Percentiles rank a stretch among this genome's conserved stretches.
Evolutionary conservation across 2,113 vertebrate species (phyloP).

Genomic region (Chunga burmeisteri): DNA sequence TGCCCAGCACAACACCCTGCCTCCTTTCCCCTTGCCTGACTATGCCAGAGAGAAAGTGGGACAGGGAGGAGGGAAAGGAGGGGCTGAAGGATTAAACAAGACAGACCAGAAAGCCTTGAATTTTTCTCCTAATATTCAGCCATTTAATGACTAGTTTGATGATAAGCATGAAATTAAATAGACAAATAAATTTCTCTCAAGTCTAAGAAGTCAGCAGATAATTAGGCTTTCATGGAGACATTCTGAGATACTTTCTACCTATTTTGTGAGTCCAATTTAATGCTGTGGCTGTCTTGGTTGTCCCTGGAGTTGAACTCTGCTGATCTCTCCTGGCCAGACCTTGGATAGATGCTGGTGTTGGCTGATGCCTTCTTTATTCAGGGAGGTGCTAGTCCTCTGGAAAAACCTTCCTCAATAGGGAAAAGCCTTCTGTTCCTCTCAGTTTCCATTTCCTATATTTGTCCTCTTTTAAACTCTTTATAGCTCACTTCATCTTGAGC

Average conservation of each 20-base stretch:
- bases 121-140: conserved; percentile 53
- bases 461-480: not conserved
- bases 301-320: not conserved
- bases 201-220: conserved; percentile 52
- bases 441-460: not conserved
- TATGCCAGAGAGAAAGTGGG: conserved; percentile 2
- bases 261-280: not conserved
- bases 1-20: not conserved
- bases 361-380: not conserved
- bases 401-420: not conserved
- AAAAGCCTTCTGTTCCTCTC: not conserved
- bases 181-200: conserved; percentile 61
- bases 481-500: not conserved
- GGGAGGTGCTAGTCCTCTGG: not conserved
- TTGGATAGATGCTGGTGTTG: not conserved
- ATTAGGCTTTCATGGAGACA: conserved; percentile 38
- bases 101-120: conserved; percentile 53
- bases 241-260: conserved; percentile 13
- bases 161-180: conserved; percentile 71
- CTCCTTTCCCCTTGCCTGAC: not conserved
- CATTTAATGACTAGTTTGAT: conserved; percentile 67
- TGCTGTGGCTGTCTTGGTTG: not conserved
- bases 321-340: not conserved
- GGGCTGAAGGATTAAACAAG: conserved; percentile 55
- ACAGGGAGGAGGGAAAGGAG: not conserved